Base-by-base conservation (phyloP, 2,888 invertebrate genomes). In the Palloptera scutellata region DNA sequence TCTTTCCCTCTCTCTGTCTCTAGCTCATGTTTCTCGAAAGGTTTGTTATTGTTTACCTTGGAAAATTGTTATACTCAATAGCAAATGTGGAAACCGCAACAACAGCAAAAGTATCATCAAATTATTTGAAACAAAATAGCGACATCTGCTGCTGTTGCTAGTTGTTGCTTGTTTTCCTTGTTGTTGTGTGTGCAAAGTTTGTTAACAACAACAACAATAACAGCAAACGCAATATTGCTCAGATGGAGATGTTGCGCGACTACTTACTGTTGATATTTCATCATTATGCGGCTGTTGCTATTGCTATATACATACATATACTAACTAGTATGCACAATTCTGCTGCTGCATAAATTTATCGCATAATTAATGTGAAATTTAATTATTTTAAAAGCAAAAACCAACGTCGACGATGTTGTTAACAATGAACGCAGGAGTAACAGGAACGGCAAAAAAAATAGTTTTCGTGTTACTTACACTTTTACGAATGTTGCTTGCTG, bases 361-460 rank as follows among this genome's bases (percentile, higher is more conserved):
- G 61, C 61, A 61, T 61, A 61, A 61, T 61, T 61, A 61, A 61
- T 45, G 48, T 51, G 48, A 61, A 61, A 61, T 61, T 61, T 61
- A 61, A 61, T 61, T 61, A 61, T 30, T 51, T 45, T 61, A 40
- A 51, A 61, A 61, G 61, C 51, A 17, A 45, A n/a, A 42, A 58
- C 9, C n/a, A 48, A 15, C 48, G n/a, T 10, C 48, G 15, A 15
- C 15, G n/a, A 48, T 11, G 15, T 48, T 48, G 15, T 13, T 15
- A 11, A 48, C 9, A 8, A 48, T 11, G 1, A 48, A 5, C 13
- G 11, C 48, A 13, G 11, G n/a, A 48, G 5, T 11, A 4, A 48
- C 5, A 48, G 48, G 11, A 13, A 15, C 8, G 11, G 11, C 8
- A 48, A 48, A n/a, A 48, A 48, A n/a, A 13, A 48, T 1, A 48